These are phyloP conservation scores for Gnatocerus cornutus DNA, from an alignment of 2,888 invertebrate species.

Conservation along the genomic window DNA sequence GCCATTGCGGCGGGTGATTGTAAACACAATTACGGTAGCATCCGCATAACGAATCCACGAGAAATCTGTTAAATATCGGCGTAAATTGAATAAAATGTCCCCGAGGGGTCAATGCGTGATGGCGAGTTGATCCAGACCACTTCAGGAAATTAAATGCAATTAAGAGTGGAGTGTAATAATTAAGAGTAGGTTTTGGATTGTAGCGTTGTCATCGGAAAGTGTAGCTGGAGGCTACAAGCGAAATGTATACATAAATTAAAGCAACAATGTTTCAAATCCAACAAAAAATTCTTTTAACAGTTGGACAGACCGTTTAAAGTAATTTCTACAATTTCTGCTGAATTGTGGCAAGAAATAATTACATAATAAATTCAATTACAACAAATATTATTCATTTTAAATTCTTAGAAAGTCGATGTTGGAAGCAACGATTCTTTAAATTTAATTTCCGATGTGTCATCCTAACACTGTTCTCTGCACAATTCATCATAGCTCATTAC, in stretches of 20 bases:
- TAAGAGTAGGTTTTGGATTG: constrained; percentile 24
- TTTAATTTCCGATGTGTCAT: constrained; percentile 21
- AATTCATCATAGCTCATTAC: constrained; percentile 34
- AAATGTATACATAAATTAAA: constrained; percentile 13
- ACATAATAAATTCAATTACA: too few relatives aligned
- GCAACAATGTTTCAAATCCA: not conserved
- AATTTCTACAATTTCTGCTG: too few relatives aligned
- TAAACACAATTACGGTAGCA: constrained; percentile 47
- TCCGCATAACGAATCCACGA: constrained; percentile 31
- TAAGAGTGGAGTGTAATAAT: constrained; percentile 41
- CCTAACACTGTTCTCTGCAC: constrained; percentile 12
- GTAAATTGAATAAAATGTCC: constrained; percentile 46
- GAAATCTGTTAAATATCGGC: constrained; percentile 50
- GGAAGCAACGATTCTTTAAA: constrained; percentile 21
- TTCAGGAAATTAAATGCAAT: constrained; percentile 47
- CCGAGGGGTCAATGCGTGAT: constrained; percentile 41
- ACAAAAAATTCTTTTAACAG: not conserved
- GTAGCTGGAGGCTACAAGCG: not conserved
- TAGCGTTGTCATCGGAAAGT: constrained; percentile 15
- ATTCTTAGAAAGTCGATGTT: constrained; percentile 16
- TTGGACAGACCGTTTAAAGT: not conserved
- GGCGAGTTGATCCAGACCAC: constrained; percentile 44
- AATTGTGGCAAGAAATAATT: too few relatives aligned
- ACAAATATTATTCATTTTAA: too few relatives aligned
- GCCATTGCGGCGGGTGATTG: constrained; percentile 33